A percentile compares a stretch with the other conserved stretches of the same genome.
phyloP scores from a whole-genome alignment of 2,888 invertebrate genomes.

The Tribolium freemani region DNA sequence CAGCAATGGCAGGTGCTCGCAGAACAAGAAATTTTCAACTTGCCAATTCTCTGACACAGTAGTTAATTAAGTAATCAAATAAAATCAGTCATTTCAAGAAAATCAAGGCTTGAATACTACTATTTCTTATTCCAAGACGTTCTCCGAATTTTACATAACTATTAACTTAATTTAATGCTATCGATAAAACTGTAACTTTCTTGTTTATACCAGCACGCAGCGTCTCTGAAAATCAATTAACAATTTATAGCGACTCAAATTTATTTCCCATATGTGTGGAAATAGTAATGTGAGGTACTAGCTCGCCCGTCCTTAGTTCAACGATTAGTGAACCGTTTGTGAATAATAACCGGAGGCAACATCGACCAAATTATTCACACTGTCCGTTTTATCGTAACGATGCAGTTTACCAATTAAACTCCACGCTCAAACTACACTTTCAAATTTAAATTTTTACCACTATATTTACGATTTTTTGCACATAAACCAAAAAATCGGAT shows the following conservation, averaged over 20 bases:
- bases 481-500: neutral
- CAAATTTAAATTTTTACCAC: neutral
- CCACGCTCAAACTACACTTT: neutral
- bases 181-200: neutral
- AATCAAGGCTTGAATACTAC: neutral
- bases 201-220: neutral
- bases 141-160: neutral
- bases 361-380: constrained; percentile 18
- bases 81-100: constrained; percentile 7
- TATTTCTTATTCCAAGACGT: neutral
- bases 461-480: neutral
- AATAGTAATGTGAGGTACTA: constrained; percentile 19
- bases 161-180: constrained; percentile 3
- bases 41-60: neutral
- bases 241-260: constrained; percentile 21
- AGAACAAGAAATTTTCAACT: constrained; percentile 12
- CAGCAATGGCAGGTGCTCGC: constrained; percentile 16
- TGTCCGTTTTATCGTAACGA: constrained; percentile 7
- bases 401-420: constrained; percentile 7
- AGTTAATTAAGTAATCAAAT: constrained; percentile 23
- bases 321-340: constrained; percentile 28
- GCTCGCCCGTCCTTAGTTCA: constrained; percentile 12
- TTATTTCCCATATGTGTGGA: constrained; percentile 24
- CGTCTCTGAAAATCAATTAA: constrained; percentile 13
- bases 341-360: constrained; percentile 24